A percentile compares a stretch with the other conserved stretches of the same genome.
Evolutionary conservation across 2,888 invertebrate genomes (phyloP).

Genomic region (Prenolepis imparis): DNA sequence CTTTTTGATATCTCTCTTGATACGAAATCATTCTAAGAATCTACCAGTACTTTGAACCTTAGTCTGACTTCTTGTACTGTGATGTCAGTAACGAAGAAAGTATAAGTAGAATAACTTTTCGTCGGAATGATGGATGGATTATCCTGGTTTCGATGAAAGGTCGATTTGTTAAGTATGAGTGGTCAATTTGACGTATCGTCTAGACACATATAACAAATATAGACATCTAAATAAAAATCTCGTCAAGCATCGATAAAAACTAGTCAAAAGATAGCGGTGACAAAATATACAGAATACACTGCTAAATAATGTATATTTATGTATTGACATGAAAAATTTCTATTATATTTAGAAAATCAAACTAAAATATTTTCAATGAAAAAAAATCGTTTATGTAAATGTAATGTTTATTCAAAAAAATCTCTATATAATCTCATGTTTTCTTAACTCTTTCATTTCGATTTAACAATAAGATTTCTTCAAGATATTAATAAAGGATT

Average conservation of each 20-base stretch:
- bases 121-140: too few relatives aligned
- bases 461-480: too few relatives aligned
- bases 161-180: not conserved
- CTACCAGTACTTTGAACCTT: slow-evolving; percentile 20
- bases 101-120: not conserved
- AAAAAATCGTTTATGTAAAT: too few relatives aligned
- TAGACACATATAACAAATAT: not conserved
- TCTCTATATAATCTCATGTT: too few relatives aligned
- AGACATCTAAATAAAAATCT: not conserved
- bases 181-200: not conserved
- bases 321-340: not conserved
- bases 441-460: too few relatives aligned
- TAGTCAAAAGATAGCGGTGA: too few relatives aligned
- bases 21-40: not conserved
- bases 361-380: too few relatives aligned
- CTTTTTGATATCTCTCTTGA: not conserved
- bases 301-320: not conserved
- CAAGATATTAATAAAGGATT: too few relatives aligned
- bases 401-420: too few relatives aligned
- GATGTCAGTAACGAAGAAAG: not conserved
- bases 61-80: not conserved
- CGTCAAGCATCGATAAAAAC: not conserved
- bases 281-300: not conserved
- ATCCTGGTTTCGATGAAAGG: not conserved
- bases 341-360: not conserved